These are phyloP conservation scores for Sebastes fasciatus DNA, from an alignment of 2,113 vertebrate genomes.

Conservation along the genomic window DNA sequence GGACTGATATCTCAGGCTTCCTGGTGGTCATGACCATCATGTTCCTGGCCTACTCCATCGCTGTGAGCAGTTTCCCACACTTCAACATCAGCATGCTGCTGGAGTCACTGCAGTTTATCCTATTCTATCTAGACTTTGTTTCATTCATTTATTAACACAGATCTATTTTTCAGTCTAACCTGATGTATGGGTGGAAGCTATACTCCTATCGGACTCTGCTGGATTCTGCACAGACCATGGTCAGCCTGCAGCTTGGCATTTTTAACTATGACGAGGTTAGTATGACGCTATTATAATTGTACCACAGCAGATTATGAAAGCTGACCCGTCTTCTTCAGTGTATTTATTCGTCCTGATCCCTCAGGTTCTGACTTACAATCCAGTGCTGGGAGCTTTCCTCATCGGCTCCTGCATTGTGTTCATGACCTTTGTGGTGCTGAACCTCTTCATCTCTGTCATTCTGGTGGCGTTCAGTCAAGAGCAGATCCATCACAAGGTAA, in stretches of 20 bases:
- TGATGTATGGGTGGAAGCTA: constrained; percentile 96
- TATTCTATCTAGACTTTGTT: constrained; percentile 6
- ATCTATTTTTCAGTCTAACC: constrained; percentile 87
- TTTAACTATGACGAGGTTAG: constrained; percentile 97
- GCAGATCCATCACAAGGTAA: constrained; percentile 92
- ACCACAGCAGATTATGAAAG: constrained; percentile 5
- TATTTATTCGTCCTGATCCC: constrained; percentile 13
- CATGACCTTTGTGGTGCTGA: constrained; percentile 96
- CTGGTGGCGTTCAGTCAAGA: constrained; percentile 95
- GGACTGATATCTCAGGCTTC: constrained; percentile 96
- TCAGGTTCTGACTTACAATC: constrained; percentile 92
- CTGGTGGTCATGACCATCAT: constrained; percentile 90
- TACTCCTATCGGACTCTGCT: constrained; percentile 92
- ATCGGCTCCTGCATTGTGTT: constrained; percentile 96
- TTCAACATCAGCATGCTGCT: constrained; percentile 33
- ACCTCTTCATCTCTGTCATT: constrained; percentile 97
- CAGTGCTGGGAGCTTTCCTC: constrained; percentile 91
- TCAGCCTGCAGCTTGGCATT: constrained; percentile 95
- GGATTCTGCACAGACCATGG: constrained; percentile 91
- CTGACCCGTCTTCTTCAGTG: constrained; percentile 16
- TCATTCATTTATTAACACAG: constrained; percentile 19
- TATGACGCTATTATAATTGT: constrained; percentile 20
- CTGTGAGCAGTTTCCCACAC: constrained; percentile 86
- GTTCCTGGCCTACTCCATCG: constrained; percentile 93
- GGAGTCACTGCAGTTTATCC: constrained; percentile 10